Evolutionary conservation across 2,888 invertebrate species (phyloP).

Genomic region (Synergus gifuensis): DNA sequence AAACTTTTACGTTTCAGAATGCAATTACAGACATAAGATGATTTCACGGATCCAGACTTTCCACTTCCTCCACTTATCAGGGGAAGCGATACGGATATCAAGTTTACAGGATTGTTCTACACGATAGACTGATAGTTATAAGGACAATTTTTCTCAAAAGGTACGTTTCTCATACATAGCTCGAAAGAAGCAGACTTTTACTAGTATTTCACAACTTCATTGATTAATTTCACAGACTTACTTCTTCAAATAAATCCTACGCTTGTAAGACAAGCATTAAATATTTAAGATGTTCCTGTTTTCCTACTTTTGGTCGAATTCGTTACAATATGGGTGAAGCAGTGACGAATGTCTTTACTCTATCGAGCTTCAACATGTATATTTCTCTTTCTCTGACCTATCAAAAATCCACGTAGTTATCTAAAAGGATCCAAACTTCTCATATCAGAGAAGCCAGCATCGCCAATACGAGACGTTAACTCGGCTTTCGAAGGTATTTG

Average conservation of each 20-base stretch:
- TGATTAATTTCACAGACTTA: slow-evolving; percentile 24
- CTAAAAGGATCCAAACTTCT: slow-evolving; percentile 30
- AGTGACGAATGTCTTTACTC: slow-evolving; percentile 30
- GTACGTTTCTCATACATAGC: neutral
- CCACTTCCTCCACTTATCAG: slow-evolving; percentile 19
- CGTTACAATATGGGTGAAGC: slow-evolving; percentile 28
- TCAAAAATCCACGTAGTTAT: slow-evolving; percentile 19
- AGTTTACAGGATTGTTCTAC: slow-evolving; percentile 36
- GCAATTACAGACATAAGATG: slow-evolving; percentile 35
- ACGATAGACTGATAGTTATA: slow-evolving; percentile 40
- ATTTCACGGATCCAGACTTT: slow-evolving; percentile 29
- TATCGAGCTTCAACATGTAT: slow-evolving; percentile 38
- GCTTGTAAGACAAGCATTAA: slow-evolving; percentile 25
- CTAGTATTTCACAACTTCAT: neutral
- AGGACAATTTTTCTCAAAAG: slow-evolving; percentile 39
- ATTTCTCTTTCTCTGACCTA: slow-evolving; percentile 31
- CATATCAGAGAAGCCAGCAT: slow-evolving; percentile 40
- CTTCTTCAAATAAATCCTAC: slow-evolving; percentile 39
- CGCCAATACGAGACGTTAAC: slow-evolving; percentile 6
- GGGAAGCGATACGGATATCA: slow-evolving; percentile 26
- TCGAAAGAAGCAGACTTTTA: neutral
- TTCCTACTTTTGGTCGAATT: slow-evolving; percentile 41
- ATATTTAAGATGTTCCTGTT: slow-evolving; percentile 31
- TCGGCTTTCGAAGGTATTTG: slow-evolving; percentile 30
- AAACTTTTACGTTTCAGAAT: slow-evolving; percentile 23